Conservation (phyloP, 2,113 vertebrate species). For the Cepphus grylle region DNA sequence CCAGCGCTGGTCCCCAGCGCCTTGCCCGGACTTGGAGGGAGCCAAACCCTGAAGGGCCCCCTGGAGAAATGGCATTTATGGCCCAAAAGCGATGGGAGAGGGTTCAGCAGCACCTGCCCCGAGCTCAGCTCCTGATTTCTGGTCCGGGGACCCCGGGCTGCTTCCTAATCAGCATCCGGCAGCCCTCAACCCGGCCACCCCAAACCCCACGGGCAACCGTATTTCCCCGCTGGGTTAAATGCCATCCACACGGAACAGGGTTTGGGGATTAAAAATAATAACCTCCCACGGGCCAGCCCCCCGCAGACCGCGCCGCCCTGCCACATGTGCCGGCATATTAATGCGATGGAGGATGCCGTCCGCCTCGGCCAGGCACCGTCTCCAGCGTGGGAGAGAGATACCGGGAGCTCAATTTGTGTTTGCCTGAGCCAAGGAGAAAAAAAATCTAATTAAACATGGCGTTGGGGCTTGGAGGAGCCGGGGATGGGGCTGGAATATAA, state of each 20-base stretch:
- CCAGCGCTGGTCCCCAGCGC: accelerated
- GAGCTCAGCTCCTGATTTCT: neutral
- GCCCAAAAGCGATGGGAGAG: neutral
- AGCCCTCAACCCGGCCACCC: neutral
- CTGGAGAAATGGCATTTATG: neutral
- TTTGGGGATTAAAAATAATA: neutral
- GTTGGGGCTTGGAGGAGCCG: constrained; percentile 67
- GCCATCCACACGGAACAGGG: neutral
- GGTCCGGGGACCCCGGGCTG: neutral
- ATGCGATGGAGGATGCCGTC: neutral
- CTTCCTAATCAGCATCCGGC: neutral
- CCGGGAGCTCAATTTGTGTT: constrained; percentile 72
- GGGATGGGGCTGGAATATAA: constrained; percentile 76
- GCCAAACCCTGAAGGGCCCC: neutral
- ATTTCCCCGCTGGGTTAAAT: neutral
- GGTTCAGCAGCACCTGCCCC: neutral
- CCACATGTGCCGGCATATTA: neutral
- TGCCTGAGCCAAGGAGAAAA: constrained; percentile 66
- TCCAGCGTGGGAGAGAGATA: constrained; percentile 39
- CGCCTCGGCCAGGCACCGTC: constrained; percentile 12
- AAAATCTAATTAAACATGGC: constrained; percentile 82
- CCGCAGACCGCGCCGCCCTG: neutral
- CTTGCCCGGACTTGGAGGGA: neutral
- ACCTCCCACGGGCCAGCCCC: neutral
- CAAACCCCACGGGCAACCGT: accelerated